Evolutionary conservation across 2,113 vertebrate species (phyloP).

Genomic region (Trogon surrucura): DNA sequence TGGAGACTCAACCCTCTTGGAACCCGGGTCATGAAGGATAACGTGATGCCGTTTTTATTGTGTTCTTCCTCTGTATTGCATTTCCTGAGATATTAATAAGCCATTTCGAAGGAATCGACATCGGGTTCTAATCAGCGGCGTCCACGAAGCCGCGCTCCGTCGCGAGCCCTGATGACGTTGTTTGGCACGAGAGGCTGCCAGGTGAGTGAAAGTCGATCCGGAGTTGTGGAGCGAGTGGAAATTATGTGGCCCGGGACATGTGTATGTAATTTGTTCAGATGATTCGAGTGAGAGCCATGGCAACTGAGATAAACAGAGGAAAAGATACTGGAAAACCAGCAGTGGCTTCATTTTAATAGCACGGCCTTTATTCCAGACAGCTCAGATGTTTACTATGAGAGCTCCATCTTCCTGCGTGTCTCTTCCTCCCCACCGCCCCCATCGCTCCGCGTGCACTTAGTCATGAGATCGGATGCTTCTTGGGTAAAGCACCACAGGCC

Average conservation of each 20-base stretch:
- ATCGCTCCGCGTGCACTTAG: neutral
- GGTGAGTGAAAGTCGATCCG: constrained; percentile 62
- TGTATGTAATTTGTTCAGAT: constrained; percentile 70
- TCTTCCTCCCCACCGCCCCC: constrained; percentile 26
- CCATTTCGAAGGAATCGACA: neutral
- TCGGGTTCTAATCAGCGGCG: neutral
- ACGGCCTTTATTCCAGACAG: constrained; percentile 30
- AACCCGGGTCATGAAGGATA: neutral
- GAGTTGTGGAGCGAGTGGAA: constrained; percentile 47
- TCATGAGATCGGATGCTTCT: constrained; percentile 30
- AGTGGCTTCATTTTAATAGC: constrained; percentile 44
- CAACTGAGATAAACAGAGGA: constrained; percentile 72
- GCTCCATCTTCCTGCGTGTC: constrained; percentile 34
- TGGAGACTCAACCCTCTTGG: neutral
- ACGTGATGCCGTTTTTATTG: neutral
- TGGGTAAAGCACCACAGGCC: neutral
- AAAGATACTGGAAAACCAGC: constrained; percentile 64
- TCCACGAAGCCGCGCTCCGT: neutral
- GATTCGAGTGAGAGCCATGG: constrained; percentile 67
- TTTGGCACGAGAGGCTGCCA: constrained; percentile 40
- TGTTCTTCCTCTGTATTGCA: neutral
- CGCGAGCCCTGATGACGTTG: neutral
- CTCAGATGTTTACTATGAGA: constrained; percentile 64
- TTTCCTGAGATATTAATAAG: neutral
- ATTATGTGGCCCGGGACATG: constrained; percentile 45